phyloP scores from a whole-genome alignment of 2,888 invertebrate species.

The Lamellibrachia satsuma region DNA sequence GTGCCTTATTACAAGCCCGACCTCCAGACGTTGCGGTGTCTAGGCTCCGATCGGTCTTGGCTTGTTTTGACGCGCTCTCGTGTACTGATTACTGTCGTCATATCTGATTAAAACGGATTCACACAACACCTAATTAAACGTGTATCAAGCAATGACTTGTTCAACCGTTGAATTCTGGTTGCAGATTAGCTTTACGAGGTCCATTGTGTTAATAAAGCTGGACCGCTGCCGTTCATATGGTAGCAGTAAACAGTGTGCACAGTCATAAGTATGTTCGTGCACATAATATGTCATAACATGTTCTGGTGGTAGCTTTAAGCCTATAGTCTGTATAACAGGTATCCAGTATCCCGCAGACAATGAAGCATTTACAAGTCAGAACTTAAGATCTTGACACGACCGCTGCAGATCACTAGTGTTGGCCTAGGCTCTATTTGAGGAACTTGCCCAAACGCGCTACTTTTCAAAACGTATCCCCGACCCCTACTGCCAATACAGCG shows the following conservation, averaged over 20 bases:
- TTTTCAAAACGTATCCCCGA: background rate
- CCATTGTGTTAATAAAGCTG: background rate
- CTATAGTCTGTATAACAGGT: background rate
- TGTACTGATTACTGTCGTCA: background rate
- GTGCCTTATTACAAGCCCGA: background rate
- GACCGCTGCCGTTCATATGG: background rate
- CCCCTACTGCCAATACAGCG: background rate
- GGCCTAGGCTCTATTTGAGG: background rate
- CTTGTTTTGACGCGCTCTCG: background rate
- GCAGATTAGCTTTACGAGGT: background rate
- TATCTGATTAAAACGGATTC: background rate
- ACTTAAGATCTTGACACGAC: background rate
- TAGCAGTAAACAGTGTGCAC: background rate
- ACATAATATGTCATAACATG: background rate
- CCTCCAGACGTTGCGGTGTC: background rate
- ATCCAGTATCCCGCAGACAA: background rate
- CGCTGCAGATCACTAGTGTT: background rate
- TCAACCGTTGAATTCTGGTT: background rate
- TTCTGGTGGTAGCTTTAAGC: background rate
- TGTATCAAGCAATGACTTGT: background rate
- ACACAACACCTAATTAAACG: background rate
- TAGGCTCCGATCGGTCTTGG: background rate
- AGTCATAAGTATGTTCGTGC: background rate
- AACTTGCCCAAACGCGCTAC: background rate
- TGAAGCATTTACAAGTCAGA: background rate